Base-by-base conservation (phyloP, 2,888 invertebrate genomes). In the Hemicrepidius hirtus region DNA sequence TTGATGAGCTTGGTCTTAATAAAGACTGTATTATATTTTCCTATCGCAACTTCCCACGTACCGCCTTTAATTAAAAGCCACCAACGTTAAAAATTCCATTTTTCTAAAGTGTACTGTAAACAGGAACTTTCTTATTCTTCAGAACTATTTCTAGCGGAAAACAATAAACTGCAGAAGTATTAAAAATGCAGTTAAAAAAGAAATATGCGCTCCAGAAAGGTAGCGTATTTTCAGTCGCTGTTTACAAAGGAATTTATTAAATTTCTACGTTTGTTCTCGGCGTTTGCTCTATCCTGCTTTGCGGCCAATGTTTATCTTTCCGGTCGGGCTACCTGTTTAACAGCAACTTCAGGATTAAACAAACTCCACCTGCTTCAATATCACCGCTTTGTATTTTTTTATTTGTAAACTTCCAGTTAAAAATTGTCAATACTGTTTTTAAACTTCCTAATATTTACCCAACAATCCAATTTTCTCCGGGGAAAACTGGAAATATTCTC, bases 191-290 rank as follows among this genome's bases (percentile, higher is more conserved):
- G 44, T 73, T 77, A 71, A 76, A 76, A 76, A 74, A 73, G 73
- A 77, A 75, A 73, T 75, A 75, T 70, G 62, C 62, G 68, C 68
- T 63, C 63, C 55, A 32, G 28, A 18, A 37, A 63, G 60, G 64
- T 71, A 66, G 64, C 77, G 76, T 75, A 76, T 77, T 78, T 76
- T 78, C 77, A 71, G 75, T 75, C 68, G 63, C 76, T 78, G 77
- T 77, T 77, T 77, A 77, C 77, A 79, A 78, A 78, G 74, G 77
- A 78, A 79, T 79, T 79, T 79, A 79, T 78, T 79, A 79, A 79
- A 79, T 79, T 78, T 78, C 77, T 74, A 75, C 76, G 77, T 79
- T 78, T 77, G 79, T 77, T 77, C 75, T 75, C 73, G 63, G 60
- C 70, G 77, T 77, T 78, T 78, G 77, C 74, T 77, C 75, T 76